Evolutionary conservation across 64 coral and sea anemone species (phyloP).

Genomic region (Acropora yongei): DNA sequence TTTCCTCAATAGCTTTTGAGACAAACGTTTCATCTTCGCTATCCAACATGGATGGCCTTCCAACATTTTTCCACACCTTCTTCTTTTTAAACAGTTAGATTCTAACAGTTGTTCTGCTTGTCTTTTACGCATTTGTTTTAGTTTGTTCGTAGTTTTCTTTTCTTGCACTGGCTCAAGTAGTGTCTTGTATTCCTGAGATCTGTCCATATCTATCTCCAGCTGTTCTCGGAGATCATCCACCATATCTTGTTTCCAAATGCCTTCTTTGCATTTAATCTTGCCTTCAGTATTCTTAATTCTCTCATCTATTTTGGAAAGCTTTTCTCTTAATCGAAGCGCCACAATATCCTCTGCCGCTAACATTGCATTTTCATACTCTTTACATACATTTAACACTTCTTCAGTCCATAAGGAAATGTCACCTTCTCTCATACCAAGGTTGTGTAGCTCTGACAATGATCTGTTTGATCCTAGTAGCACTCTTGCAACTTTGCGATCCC

Average conservation of each 20-base stretch:
- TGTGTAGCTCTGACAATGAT: constrained; percentile 51
- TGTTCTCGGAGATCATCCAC: constrained; percentile 28
- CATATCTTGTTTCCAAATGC: constrained; percentile 25
- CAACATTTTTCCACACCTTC: constrained; percentile 16
- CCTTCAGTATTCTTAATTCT: constrained; percentile 14
- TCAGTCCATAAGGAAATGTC: constrained; percentile 29
- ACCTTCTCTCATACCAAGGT: constrained; percentile 13
- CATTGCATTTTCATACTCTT: constrained; percentile 35
- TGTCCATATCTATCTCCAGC: constrained; percentile 25
- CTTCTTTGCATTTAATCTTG: constrained; percentile 18
- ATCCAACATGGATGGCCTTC: constrained; percentile 19
- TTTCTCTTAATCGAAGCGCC: background rate
- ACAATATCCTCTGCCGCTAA: constrained; percentile 1
- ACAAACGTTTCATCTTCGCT: constrained; percentile 37
- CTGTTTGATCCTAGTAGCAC: constrained; percentile 36
- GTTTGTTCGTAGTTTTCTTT: constrained; percentile 22
- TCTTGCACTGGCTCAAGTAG: constrained; percentile 18
- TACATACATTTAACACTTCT: constrained; percentile 28
- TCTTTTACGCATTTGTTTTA: constrained; percentile 18
- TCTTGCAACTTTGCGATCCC: constrained; percentile 51
- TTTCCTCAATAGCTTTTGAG: constrained; percentile 64
- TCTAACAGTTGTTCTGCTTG: constrained; percentile 28
- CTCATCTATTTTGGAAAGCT: constrained; percentile 4
- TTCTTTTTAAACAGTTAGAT: constrained; percentile 27
- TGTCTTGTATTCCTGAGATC: constrained; percentile 19